Evolutionary conservation across 2,797 vertebrate species (phyloP), one percentile per base, ranked within the genome.

Genomic region (Falco naumanni): DNA sequence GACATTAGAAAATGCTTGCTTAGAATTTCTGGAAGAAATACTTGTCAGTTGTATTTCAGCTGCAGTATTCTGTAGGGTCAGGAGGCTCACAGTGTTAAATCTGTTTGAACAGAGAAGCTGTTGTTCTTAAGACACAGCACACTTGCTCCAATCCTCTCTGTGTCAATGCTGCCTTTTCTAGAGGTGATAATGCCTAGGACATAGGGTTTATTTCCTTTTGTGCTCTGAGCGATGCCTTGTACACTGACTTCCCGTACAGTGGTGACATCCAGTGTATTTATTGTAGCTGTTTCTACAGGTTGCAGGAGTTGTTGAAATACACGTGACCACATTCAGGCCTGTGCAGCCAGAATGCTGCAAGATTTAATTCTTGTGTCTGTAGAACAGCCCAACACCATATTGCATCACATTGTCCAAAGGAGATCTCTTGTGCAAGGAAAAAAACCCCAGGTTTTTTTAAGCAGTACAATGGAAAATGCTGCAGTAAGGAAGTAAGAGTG

Each of bases 241-340:
- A 8, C 5, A 0, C 33, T 28, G 45, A 28, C 31, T 77, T 68
- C 7, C 48, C 0, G 0, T 25, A 11, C 4, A 8, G 45, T 5
- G n/a, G 8, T 25, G 76, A 16, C 2, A 2, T 54, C 57, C 33
- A 5, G 2, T 11, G 43, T 53, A 17, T 65, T 86, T 53, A 20
- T 26, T 47, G 18, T 37, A 48, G 54, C 24, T 29, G 21, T 71
- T 71, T 84, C 48, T 48, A 15, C 26, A 45, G 25, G 64, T 57
- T 50, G 25, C 28, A 26, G 59, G 53, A n/a, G 39, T 31, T 77
- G 41, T 66, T 75, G 72, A 59, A 54, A 57, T 47, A 20, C 18
- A 0, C 14, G 24, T 1, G 2, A 6, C 53, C 29, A 11, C 9
- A 1, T 68, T 47, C 18, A 57, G 71, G 16, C 41, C 51, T 37